Evolutionary conservation across 1,140 invertebrate genomes (phyloP), one percentile per base, ranked within the genome.

Genomic region (Eubasilissa regina): DNA sequence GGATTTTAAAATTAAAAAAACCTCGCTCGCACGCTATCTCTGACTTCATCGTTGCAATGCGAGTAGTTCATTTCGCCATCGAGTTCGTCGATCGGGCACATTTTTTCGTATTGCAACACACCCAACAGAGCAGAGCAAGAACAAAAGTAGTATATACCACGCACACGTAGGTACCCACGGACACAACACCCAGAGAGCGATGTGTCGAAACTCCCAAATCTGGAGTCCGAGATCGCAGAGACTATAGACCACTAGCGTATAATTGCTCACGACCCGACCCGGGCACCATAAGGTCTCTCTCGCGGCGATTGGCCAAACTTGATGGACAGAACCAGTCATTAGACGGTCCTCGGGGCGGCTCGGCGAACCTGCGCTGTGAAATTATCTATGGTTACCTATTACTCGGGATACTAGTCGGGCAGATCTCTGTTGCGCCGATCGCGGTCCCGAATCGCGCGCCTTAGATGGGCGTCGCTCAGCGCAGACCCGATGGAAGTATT

Each of bases 281-380:
- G 19, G 43, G 51, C 66, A 62, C 66, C 66, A 53, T 70, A 70
- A 70, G 66, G 66, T 70, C 75, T 75, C 75, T 75, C 79, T 70
- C 47, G 48, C 45, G 74, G 77, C 80, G 47, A 81, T 79, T 81
- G 80, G 80, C 72, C 64, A 70, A 79, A 72, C 48, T 81, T 82
- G 81, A 82, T 78, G 74, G 81, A 82, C 81, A 73, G 66, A 73
- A 79, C 81, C 81, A 19, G 56, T 82, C 81, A 82, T 82, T 79
- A 82, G 81, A 60, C 13, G 58, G 47, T 73, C 81, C 81, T 62
- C 48, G 60, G 75, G 81, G 80, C 80, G 80, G 53, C 43, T 43
- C 77, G 51, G 43, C 53, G 56, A 77, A 75, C 77, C 81, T 74
- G 81, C 64, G 51, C 81, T 72, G 76, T 80, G 73, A 78, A 82